Conservation (phyloP, 2,888 invertebrate species). For the Cataglyphis livida region DNA sequence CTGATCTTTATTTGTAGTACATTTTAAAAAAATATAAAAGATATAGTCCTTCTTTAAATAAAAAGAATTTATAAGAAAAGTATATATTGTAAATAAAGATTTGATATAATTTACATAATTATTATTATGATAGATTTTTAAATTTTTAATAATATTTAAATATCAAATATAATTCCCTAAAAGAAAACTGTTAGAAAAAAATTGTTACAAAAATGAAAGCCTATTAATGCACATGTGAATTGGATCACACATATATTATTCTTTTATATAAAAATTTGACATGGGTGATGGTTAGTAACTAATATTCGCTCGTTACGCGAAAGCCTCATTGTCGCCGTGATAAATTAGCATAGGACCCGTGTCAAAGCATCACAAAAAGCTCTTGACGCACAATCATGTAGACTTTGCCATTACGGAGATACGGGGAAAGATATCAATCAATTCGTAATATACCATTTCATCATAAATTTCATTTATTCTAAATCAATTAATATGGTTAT, state of each 20-base stretch:
- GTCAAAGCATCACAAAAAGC: slow-evolving; percentile 73
- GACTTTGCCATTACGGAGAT: slow-evolving; percentile 63
- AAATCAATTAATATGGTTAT: slow-evolving; percentile 38
- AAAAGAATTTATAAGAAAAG: background rate
- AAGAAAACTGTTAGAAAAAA: background rate
- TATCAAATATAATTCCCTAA: background rate
- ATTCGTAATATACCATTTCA: slow-evolving; percentile 46
- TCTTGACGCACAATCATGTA: slow-evolving; percentile 72
- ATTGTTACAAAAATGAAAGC: slow-evolving; percentile 15
- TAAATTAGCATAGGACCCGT: slow-evolving; percentile 76
- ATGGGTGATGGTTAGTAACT: slow-evolving; percentile 71
- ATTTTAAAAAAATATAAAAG: background rate
- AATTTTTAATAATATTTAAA: slow-evolving; percentile 21
- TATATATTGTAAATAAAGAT: background rate
- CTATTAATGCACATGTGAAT: slow-evolving; percentile 44
- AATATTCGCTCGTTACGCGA: slow-evolving; percentile 75
- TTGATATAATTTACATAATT: background rate
- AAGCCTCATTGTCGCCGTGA: slow-evolving; percentile 75
- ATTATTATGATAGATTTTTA: background rate
- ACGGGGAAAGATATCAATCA: slow-evolving; percentile 52
- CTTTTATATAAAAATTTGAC: slow-evolving; percentile 68
- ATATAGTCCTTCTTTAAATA: background rate
- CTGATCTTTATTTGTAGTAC: background rate
- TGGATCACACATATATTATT: slow-evolving; percentile 53
- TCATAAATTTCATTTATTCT: slow-evolving; percentile 48